Evolutionary conservation across 2,113 vertebrate genomes (phyloP), one percentile per base, ranked within the genome.

Genomic region (Bujurquina vittata): DNA sequence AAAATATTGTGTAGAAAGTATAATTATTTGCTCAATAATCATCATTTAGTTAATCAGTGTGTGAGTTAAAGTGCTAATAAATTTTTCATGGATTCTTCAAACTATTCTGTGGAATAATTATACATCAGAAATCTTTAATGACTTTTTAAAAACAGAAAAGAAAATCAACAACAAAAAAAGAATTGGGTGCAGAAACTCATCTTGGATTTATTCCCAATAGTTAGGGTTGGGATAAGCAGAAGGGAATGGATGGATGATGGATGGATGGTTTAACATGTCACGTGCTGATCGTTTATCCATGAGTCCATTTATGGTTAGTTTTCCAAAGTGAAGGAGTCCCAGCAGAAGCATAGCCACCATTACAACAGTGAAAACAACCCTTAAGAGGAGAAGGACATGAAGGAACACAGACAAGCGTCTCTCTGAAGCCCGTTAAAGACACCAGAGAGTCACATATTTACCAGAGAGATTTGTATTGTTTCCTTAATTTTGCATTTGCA

Each of bases 401-500:
- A 65, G 40, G 12, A 0, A 43, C 0, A 43, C 22, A 65, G 26
- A 17, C 62, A 43, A 17, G 62, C 4, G 14, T 67, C 62, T 67
- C 62, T 46, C n/a, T 40, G 22, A 67, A 67, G 62, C 37, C 22
- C 62, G 46, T 37, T 14, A 67, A 67, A 0, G 37, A 67, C 14
- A 67, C 4, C 62, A 67, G 2, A 0, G 3, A 23, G 62, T 63
- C 61, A 63, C 35, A 22, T 35, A 63, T 2, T 49, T 15, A 46
- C 14, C n/a, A n/a, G n/a, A n/a, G 15, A 40, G 14, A 40, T 63
- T 63, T 63, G 2, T 0, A 63, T 63, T 43, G 2, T 26, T 26
- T 7, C 22, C 40, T 40, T 0, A 2, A 10, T 37, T 1, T 7
- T 0, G 26, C 26, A 26, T 40, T 22, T 63, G 22, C 22, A 15